phyloP scores from a whole-genome alignment of 2,113 vertebrate species.

The Bos taurus region ARS-UCD2.0 NC_037329.1:56439001-56439500 shows the following conservation, averaged over 20 bases:
- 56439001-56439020: background rate
- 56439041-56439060: background rate
- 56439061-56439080: background rate
- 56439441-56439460: background rate
- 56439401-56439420: background rate
- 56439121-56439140: background rate
- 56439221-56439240: background rate
- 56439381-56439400: background rate
- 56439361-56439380: background rate
- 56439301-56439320: rapidly evolving
- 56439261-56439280: background rate
- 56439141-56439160: background rate
- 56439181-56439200: background rate
- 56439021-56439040: background rate
- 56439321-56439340: rapidly evolving
- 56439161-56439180: background rate
- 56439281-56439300: background rate
- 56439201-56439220: background rate
- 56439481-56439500: background rate
- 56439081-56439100: background rate
- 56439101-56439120: background rate
- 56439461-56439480: background rate
- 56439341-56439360: background rate
- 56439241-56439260: background rate
- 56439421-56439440: background rate